These are phyloP conservation scores for Onychorhynchus coronatus DNA, from an alignment of 2,113 vertebrate species.

Conservation along the genomic window DNA sequence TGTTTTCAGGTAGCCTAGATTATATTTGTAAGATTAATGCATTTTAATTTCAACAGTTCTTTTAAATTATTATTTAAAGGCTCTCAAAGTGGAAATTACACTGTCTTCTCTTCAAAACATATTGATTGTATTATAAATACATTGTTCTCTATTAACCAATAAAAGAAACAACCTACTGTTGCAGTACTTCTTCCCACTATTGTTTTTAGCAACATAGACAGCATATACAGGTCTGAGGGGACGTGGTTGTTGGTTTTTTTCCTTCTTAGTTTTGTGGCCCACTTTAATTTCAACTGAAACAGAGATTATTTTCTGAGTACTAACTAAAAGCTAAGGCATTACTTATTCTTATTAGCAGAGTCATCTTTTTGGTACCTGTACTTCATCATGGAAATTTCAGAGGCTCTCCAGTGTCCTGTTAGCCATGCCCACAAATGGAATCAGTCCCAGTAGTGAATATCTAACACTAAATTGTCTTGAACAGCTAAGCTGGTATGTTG, in stretches of 20 bases:
- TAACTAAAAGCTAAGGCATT: background rate
- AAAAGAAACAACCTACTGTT: background rate
- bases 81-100: background rate
- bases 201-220: background rate
- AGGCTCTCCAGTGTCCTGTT: background rate
- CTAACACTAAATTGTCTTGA: background rate
- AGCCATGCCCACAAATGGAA: background rate
- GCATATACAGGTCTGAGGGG: background rate
- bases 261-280: background rate
- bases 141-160: background rate
- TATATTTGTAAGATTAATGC: background rate
- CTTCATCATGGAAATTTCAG: background rate
- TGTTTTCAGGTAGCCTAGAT: background rate
- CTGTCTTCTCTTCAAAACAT: background rate
- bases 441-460: background rate
- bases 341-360: background rate
- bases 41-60: background rate
- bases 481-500: background rate
- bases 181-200: background rate
- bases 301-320: background rate
- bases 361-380: background rate
- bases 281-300: background rate
- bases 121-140: background rate
- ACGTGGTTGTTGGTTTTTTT: accelerated
- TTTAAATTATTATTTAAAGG: background rate